phyloP scores from a whole-genome alignment of 2,113 vertebrate genomes.

The Cardinalis cardinalis region DNA sequence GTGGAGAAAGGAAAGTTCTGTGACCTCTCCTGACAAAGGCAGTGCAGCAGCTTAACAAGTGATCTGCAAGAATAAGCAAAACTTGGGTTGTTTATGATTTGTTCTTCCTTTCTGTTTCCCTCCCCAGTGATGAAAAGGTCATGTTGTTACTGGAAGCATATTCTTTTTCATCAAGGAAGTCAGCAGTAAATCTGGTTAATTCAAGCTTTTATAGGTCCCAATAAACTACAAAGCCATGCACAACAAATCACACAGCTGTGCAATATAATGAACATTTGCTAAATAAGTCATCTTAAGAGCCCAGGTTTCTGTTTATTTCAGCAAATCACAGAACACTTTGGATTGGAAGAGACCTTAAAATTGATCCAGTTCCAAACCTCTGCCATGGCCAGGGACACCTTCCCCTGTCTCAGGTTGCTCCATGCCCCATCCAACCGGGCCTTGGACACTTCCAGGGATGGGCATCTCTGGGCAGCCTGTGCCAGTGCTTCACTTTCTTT shows the following conservation, averaged over 20 bases:
- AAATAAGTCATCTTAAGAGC: background rate
- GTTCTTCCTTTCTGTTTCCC: background rate
- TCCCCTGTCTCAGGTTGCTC: rapidly evolving
- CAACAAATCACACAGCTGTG: background rate
- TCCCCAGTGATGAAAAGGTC: background rate
- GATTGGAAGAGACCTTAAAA: background rate
- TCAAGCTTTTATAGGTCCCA: background rate
- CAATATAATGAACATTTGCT: background rate
- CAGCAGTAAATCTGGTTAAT: background rate
- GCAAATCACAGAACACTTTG: background rate
- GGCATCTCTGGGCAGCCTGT: background rate
- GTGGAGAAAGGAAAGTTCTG: background rate
- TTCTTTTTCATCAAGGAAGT: background rate
- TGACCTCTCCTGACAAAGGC: background rate
- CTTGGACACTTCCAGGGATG: background rate
- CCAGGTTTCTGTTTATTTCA: background rate
- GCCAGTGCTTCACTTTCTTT: background rate
- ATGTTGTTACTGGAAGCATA: background rate
- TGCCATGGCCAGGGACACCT: background rate
- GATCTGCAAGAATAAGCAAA: background rate
- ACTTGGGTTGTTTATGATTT: background rate
- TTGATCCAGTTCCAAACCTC: background rate
- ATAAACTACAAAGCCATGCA: background rate
- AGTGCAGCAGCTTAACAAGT: background rate
- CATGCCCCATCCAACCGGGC: rapidly evolving